Evolutionary conservation across 2,888 invertebrate species (phyloP).

Genomic region (Zaprionus bogoriensis): DNA sequence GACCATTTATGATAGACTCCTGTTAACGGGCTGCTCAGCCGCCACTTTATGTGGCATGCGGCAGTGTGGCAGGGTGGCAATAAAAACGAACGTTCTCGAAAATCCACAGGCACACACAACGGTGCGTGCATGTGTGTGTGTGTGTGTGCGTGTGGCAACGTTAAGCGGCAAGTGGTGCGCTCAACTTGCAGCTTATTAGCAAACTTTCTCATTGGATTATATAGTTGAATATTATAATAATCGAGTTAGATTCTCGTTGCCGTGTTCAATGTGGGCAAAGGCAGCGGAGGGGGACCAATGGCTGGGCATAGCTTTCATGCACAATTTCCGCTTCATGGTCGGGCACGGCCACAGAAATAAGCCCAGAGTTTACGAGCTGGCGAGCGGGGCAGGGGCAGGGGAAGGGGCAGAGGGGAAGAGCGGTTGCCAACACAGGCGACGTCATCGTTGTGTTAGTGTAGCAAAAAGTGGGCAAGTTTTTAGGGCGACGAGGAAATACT

Average conservation of each 20-base stretch:
- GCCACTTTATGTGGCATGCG: slow-evolving; percentile 14
- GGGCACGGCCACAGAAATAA: slow-evolving; percentile 60
- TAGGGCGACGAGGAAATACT: slow-evolving; percentile 71
- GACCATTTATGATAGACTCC: slow-evolving; percentile 23
- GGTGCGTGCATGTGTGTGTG: neutral
- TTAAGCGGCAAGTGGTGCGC: slow-evolving; percentile 47
- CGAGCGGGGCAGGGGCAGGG: neutral
- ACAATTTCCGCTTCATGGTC: slow-evolving; percentile 66
- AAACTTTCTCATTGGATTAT: slow-evolving; percentile 74
- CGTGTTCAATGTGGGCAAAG: slow-evolving; percentile 12
- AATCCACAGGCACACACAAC: neutral
- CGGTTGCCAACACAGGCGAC: slow-evolving; percentile 3
- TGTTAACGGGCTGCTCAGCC: slow-evolving; percentile 3
- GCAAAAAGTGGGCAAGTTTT: slow-evolving; percentile 73
- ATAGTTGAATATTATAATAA: slow-evolving; percentile 74
- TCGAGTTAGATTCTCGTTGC: slow-evolving; percentile 66
- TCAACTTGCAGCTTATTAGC: slow-evolving; percentile 75
- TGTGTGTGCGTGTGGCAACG: slow-evolving; percentile 14
- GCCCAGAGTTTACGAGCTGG: slow-evolving; percentile 63
- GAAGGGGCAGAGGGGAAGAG: neutral
- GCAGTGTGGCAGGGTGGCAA: slow-evolving; percentile 17
- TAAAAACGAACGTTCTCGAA: slow-evolving; percentile 33
- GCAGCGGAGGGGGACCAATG: neutral
- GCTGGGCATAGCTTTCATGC: slow-evolving; percentile 57
- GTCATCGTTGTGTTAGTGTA: slow-evolving; percentile 34